phyloP scores from a whole-genome alignment of 1,140 invertebrate genomes.

The Drosophila rufa region DNA sequence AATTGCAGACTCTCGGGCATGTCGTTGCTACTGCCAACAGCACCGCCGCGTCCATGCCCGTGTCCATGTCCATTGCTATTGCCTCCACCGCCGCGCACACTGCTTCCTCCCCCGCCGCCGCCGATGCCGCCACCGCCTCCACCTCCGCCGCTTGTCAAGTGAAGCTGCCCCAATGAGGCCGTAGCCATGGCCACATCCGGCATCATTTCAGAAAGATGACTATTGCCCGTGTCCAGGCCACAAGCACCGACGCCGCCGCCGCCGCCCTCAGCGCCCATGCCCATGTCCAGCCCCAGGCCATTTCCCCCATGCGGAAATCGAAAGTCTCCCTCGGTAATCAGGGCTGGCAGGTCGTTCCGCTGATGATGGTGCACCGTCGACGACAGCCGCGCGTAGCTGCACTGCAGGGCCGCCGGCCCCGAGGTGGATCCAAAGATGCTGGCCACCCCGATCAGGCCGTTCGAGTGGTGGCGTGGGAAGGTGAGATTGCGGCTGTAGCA shows the following conservation, averaged over 20 bases:
- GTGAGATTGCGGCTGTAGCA: conserved; percentile 87
- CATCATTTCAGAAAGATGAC: conserved; percentile 92
- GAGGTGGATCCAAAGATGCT: conserved; percentile 48
- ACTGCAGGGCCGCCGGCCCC: conserved; percentile 47
- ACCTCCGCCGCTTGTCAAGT: conserved; percentile 72
- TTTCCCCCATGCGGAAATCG: conserved; percentile 76
- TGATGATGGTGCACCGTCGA: conserved; percentile 74
- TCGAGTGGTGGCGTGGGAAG: conserved; percentile 87
- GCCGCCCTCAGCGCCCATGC: conserved; percentile 43
- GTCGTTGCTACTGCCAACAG: conserved; percentile 57
- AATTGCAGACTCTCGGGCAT: conserved; percentile 87
- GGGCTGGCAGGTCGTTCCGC: conserved; percentile 87
- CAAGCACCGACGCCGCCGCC: conserved; percentile 53
- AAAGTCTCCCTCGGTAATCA: conserved; percentile 88
- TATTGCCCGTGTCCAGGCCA: conserved; percentile 84
- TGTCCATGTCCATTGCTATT: conserved; percentile 25
- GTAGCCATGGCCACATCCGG: conserved; percentile 96
- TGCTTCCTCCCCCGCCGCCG: conserved; percentile 21
- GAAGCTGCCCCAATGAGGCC: conserved; percentile 89
- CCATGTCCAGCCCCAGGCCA: conserved; percentile 59
- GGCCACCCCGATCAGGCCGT: conserved; percentile 65
- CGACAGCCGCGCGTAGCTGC: conserved; percentile 70
- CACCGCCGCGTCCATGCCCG: conserved; percentile 13
- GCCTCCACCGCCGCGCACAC: conserved; percentile 20
- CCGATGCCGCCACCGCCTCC: conserved; percentile 34